phyloP scores from a whole-genome alignment of 2,113 vertebrate species.

The Cryptotis parvus region DNA sequence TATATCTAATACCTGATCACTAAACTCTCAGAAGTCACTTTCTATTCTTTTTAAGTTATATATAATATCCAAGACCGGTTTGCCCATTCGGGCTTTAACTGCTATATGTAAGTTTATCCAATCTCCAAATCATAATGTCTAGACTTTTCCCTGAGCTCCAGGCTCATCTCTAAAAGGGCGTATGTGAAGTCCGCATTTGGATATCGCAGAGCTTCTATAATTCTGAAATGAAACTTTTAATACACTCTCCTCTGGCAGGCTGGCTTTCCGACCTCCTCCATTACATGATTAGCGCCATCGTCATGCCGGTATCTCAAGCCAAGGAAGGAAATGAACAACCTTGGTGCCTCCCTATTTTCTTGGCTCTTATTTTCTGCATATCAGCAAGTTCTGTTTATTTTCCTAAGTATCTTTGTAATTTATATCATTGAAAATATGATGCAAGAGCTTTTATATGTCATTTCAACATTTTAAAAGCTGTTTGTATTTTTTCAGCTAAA shows the following conservation, averaged over 20 bases:
- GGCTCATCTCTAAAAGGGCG: background rate
- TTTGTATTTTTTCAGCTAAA: conserved; percentile 28
- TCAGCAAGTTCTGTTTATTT: conserved; percentile 40
- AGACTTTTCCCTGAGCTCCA: background rate
- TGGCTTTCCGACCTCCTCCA: background rate
- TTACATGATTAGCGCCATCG: background rate
- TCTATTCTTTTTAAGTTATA: background rate
- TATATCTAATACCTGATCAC: conserved; percentile 6
- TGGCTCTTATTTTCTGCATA: background rate
- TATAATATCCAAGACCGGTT: background rate
- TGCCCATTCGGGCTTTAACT: background rate
- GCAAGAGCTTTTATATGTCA: background rate
- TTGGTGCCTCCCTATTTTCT: background rate
- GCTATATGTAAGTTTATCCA: background rate
- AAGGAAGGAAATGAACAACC: background rate
- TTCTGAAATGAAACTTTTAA: background rate
- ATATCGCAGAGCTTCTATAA: background rate
- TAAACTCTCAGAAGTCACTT: background rate
- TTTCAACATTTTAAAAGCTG: background rate
- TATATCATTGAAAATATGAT: conserved; percentile 37
- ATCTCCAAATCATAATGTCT: background rate
- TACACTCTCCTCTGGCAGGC: background rate
- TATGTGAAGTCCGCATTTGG: background rate
- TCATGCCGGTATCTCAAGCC: background rate
- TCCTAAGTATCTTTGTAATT: conserved; percentile 34